Evolutionary conservation across 2,113 vertebrate genomes (phyloP).

Genomic region (Paralichthys olivaceus): DNA sequence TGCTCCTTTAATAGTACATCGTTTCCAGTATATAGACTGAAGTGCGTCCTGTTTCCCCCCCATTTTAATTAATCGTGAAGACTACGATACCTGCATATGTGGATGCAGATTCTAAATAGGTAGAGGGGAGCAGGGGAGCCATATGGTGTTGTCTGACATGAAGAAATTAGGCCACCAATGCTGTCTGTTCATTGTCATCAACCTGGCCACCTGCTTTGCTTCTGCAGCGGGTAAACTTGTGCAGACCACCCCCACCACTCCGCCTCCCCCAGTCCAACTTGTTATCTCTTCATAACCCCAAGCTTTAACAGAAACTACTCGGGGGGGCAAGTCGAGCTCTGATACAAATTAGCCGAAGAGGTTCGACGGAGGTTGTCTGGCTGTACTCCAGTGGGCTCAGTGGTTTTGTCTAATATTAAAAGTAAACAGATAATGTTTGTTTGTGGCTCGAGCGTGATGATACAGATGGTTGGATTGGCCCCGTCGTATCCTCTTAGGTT

Average conservation of each 20-base stretch:
- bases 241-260: conserved; percentile 16
- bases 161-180: conserved; percentile 85
- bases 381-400: conserved; percentile 43
- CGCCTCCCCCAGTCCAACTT: conserved; percentile 33
- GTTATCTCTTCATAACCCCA: conserved; percentile 62
- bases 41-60: conserved; percentile 51
- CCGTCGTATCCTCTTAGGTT: conserved; percentile 61
- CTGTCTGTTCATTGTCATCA: conserved; percentile 85
- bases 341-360: conserved; percentile 49
- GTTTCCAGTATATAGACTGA: conserved; percentile 66
- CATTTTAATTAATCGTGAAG: conserved; percentile 84
- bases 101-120: conserved; percentile 80
- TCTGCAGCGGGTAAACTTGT: conserved; percentile 59
- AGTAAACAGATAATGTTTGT: conserved; percentile 57
- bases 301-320: conserved; percentile 40
- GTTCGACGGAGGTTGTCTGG: conserved; percentile 42
- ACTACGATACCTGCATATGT: conserved; percentile 77
- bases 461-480: conserved; percentile 68
- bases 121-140: conserved; percentile 76
- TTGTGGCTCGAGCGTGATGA: conserved; percentile 31
- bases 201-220: conserved; percentile 80
- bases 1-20: conserved; percentile 42
- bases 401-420: conserved; percentile 55
- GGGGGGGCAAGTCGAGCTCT: conserved; percentile 23
- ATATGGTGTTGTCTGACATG: conserved; percentile 86